Base-by-base conservation (phyloP, 2,888 invertebrate species). In the Parthenolecanium corni region DNA sequence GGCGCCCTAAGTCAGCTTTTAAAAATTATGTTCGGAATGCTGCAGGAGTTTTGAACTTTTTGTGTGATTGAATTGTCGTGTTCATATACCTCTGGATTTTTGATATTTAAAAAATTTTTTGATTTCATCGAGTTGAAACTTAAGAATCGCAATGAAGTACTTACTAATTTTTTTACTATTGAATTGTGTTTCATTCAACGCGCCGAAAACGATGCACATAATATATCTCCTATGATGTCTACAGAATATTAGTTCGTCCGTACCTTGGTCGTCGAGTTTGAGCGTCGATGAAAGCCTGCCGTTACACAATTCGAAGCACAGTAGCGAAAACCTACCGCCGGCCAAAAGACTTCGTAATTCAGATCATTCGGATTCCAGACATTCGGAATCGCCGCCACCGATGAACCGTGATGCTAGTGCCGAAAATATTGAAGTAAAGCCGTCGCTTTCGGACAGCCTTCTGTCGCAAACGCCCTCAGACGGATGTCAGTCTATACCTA, bases 281-380 rank as follows among this genome's bases (percentile, higher is more conserved):
- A 47, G 31, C 58, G 58, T 24, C n/a, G 58, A 58, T 44, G 58
- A 58, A 31, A 58, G 58, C 31, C 58, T 47, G 25, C 47, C 58
- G 47, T 25, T 51, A 16, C 52, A 62, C 42, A 52, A 52, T 62
- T 44, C 52, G 16, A 62, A 56, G 42, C 52, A 42, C 16, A 56
- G 64, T 51, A 61, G 61, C 36, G 66, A 66, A 57, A 64, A 64
- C 18, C 70, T 69, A 11, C 70, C 70, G 24, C 68, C 67, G 25
- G 51, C 65, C 3, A 70, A 70, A 64, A 66, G 68, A 52, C 68
- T 67, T 63, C 66, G 69, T 23, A 67, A 67, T 51, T 65, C 68
- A 2, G 69, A 69, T 20, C 65, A 64, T 40, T 65, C 66, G 4
- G 67, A 68, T 52, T 69, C 68, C 11, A 62, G 62, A 31, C 52